Base-by-base conservation (phyloP, 2,113 vertebrate species). In the Chaetorhynchus papuensis region DNA sequence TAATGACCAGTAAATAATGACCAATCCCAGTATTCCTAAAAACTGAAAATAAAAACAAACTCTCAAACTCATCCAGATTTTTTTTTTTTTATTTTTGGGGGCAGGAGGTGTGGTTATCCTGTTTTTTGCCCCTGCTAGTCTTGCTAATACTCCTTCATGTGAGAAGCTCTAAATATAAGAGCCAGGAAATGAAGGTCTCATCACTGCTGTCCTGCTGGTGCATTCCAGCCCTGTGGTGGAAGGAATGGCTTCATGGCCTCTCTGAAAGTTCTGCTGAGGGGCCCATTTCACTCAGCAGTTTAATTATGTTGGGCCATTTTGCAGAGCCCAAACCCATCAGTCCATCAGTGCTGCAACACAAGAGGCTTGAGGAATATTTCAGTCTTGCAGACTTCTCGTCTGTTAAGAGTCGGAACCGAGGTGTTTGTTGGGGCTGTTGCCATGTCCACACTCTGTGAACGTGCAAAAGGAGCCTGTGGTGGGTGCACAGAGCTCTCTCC, bases 361-460 rank as follows among this genome's bases (percentile, higher is more conserved):
- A 31, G 82, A 41, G 60, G 65, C 86, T 39, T 35, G 33, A 47
- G 41, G 37, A 57, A 28, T 0, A 1, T 54, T 35, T 77, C 31
- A 15, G 33, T 35, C 64, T 11, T 35, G 54, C 82, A 65, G 57
- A 19, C 15, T 49, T 27, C 26, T 53, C 20, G 3, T 56, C 19
- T 84, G n/a, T 13, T 21, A 6, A 31, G 27, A 11, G 93, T 71
- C 35, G 77, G 31, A 39, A 13, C 28, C 3, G 30, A 65, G 54
- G 60, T 7, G 14, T 83, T 79, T 44, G 27, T 49, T 70, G 80
- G 93, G 76, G 84, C 66, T 83, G 66, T 39, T 2, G 5, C 27
- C 59, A 3, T 4, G 20, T 11, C 59, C 42, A 0, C 17, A 4
- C 71, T 14, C 57, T 14, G 45, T 26, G 81, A 52, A 35, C 0